Percentiles rank a stretch among this genome's conserved stretches.
Evolutionary conservation across 2,113 vertebrate genomes (phyloP).

Genomic region (Perca schrenkii): DNA sequence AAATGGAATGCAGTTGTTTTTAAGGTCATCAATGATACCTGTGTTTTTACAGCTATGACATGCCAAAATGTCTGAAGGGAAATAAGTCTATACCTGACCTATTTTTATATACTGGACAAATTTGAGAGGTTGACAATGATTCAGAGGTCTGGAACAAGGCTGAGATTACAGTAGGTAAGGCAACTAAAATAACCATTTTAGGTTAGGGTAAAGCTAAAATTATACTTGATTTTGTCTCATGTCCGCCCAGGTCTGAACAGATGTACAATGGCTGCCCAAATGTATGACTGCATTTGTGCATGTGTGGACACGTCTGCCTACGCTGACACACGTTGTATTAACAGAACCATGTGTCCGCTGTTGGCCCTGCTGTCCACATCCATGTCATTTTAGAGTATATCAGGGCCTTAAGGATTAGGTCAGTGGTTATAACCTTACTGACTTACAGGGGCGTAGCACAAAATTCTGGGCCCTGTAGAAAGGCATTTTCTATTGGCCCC

Average conservation of each 20-base stretch:
- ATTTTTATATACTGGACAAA: slow-evolving; percentile 8
- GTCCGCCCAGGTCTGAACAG: slow-evolving; percentile 18
- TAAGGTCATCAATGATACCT: not conserved
- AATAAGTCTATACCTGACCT: not conserved
- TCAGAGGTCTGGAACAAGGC: slow-evolving; percentile 8
- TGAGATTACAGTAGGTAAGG: slow-evolving; percentile 5
- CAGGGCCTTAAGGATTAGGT: slow-evolving; percentile 23
- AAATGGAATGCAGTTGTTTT: not conserved
- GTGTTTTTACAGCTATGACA: not conserved
- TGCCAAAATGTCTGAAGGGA: not conserved
- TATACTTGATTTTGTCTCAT: slow-evolving; percentile 20
- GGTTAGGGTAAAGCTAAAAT: not conserved
- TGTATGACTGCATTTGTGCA: slow-evolving; percentile 31
- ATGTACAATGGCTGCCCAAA: slow-evolving; percentile 28
- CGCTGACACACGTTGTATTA: slow-evolving; percentile 43
- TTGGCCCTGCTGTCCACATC: slow-evolving; percentile 10
- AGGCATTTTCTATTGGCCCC: too few relatives aligned
- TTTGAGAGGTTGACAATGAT: not conserved
- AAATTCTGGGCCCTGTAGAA: too few relatives aligned
- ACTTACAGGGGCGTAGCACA: not conserved
- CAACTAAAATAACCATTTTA: not conserved
- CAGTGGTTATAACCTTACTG: slow-evolving; percentile 22
- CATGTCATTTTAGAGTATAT: slow-evolving; percentile 34
- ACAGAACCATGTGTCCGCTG: slow-evolving; percentile 27
- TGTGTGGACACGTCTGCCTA: not conserved